phyloP scores from a whole-genome alignment of 2,888 invertebrate genomes.

The Spilarctia lutea region DNA sequence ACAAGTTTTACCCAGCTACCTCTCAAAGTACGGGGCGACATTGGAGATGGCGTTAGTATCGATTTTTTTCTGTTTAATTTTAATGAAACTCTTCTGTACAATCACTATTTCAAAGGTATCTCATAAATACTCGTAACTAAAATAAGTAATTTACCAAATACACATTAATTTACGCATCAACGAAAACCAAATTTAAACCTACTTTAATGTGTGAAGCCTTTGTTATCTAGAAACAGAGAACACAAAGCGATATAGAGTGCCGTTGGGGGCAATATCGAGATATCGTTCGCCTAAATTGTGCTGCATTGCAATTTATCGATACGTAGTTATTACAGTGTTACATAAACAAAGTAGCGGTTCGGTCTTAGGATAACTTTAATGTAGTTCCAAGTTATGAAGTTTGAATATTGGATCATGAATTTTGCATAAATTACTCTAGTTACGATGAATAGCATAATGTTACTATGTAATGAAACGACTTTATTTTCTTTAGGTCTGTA shows the following conservation, averaged over 20 bases:
- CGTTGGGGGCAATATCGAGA: conserved; percentile 25
- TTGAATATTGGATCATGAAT: background rate
- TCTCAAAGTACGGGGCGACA: background rate
- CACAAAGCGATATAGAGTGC: background rate
- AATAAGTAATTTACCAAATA: background rate
- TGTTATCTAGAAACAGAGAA: background rate
- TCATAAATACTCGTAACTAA: background rate
- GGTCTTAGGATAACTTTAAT: background rate
- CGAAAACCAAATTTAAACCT: background rate
- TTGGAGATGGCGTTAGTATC: conserved; percentile 31
- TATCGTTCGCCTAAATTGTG: conserved; percentile 32
- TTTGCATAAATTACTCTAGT: background rate
- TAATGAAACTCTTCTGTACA: background rate
- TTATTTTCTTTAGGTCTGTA: too few species aligned
- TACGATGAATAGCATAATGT: background rate
- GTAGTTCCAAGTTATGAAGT: background rate
- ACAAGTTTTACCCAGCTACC: conserved; percentile 14
- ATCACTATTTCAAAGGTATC: background rate
- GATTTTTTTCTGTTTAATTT: background rate
- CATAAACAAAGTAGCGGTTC: conserved; percentile 7
- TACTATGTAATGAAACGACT: background rate
- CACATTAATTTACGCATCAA: background rate
- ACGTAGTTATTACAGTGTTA: conserved; percentile 31
- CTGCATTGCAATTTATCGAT: conserved; percentile 19
- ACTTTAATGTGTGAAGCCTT: background rate